These are phyloP conservation scores for Calyptommatus sinebrachiatus DNA, from an alignment of 2,113 vertebrate genomes.

Conservation along the genomic window DNA sequence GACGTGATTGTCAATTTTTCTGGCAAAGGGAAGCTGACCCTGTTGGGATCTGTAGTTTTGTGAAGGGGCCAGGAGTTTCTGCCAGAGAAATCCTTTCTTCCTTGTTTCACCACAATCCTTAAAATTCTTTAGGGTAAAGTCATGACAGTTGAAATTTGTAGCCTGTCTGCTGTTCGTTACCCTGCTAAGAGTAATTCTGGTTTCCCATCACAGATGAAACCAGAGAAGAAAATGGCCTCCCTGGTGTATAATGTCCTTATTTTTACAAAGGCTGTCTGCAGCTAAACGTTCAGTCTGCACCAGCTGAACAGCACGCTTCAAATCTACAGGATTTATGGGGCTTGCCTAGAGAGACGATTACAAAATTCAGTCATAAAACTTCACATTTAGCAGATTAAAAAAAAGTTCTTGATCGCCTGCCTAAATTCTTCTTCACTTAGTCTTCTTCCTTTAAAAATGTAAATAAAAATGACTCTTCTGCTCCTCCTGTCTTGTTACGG, in stretches of 20 bases:
- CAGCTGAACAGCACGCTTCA: rapidly evolving
- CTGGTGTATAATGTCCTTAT: background rate
- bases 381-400: slow-evolving; percentile 30
- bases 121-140: background rate
- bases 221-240: background rate
- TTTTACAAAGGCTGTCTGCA: slow-evolving; percentile 1
- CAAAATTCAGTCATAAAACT: slow-evolving; percentile 32
- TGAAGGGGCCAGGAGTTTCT: background rate
- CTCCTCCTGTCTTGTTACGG: rapidly evolving
- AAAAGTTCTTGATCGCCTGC: slow-evolving; percentile 19
- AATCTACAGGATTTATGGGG: slow-evolving; percentile 20
- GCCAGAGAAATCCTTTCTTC: background rate
- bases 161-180: background rate
- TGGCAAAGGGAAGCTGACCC: background rate
- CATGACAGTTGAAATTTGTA: background rate
- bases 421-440: background rate
- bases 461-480: background rate
- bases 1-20: background rate
- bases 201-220: background rate
- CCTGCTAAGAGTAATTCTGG: background rate
- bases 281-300: background rate
- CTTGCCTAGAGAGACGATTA: slow-evolving; percentile 38
- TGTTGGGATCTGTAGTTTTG: background rate
- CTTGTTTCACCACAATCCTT: background rate
- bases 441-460: background rate